Base-by-base conservation (phyloP, 1,140 invertebrate genomes). In the Drosophila triauraria region DNA sequence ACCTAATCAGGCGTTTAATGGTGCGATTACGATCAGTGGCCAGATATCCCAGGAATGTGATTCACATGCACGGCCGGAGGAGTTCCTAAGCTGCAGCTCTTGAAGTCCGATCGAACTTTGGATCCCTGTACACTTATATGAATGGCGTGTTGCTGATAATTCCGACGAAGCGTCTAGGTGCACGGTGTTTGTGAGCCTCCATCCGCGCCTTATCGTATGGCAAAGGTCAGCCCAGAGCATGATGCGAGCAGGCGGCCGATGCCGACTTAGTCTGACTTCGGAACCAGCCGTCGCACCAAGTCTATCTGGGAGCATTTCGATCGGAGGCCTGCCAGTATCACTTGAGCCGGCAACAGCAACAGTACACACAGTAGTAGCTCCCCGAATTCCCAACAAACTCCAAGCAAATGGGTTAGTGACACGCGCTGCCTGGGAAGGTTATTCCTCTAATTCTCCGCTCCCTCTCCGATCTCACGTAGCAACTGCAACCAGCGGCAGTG, bases 131-230 rank as follows among this genome's bases (percentile, higher is more conserved):
- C 47, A 48, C 40, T 59, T 54, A 32, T 62, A 35, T n/a, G 68
- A 68, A 80, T 88, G 64, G 68, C 84, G 79, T 87, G 84, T 74
- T 75, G 50, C 53, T 84, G 80, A 87, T 87, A 87, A 87, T 68
- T 61, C 43, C 61, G 57, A 20, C 43, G 46, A 23, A 48, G 56
- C 50, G 61, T 65, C 78, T 72, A 74, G 76, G 83, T 79, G 43
- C 54, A 80, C 44, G 32, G 56, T 68, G 51, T 67, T 38, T 38
- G 57, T 38, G 57, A 72, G 58, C 70, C 60, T 71, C 63, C 38
- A 56, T 48, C 23, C 42, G 44, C 32, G 63, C 48, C 71, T 87
- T 88, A 80, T 87, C 80, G 8, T 40, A 53, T 46, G 63, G 43
- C 81, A 86, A 80, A 82, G 84, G 80, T 80, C 80, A 80, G 32